A percentile compares a stretch with the other conserved stretches of the same genome.
phyloP scores from a whole-genome alignment of 2,888 invertebrate species.

The Epiblema foenella region DNA sequence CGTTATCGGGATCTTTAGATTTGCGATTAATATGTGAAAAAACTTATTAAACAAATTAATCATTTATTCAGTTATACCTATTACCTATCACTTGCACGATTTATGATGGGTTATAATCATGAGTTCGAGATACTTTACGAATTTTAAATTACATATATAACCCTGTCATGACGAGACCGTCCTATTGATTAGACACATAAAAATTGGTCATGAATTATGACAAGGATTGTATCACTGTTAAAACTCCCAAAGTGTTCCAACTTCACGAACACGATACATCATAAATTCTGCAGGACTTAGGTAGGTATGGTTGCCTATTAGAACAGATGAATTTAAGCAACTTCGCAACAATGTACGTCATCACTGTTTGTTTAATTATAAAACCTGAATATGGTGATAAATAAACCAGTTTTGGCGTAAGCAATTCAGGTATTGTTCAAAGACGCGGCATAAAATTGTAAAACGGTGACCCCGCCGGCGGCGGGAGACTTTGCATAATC shows the following conservation, averaged over 20 bases:
- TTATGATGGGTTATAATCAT: no score
- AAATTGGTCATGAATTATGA: no score
- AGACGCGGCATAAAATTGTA: background rate
- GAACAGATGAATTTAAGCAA: background rate
- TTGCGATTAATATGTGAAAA: background rate
- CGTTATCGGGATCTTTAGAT: background rate
- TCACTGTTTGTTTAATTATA: background rate
- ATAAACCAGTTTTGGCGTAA: background rate
- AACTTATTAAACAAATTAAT: background rate
- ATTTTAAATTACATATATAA: no score
- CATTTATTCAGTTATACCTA: no score
- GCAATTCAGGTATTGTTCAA: constrained; percentile 10
- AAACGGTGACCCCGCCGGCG: background rate
- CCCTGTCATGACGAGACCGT: no score
- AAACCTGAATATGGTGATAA: background rate
- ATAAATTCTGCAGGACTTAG: background rate
- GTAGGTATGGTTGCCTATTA: background rate
- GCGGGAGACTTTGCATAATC: constrained; percentile 9
- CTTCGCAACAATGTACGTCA: background rate
- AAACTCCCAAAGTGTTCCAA: background rate
- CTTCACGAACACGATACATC: background rate
- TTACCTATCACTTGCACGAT: no score
- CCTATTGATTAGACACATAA: no score
- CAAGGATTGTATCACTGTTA: no score
- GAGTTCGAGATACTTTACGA: no score